A percentile compares a stretch with the other conserved stretches of the same genome.
Evolutionary conservation across 2,113 vertebrate species (phyloP).

Genomic region (Phoxinus phoxinus): DNA sequence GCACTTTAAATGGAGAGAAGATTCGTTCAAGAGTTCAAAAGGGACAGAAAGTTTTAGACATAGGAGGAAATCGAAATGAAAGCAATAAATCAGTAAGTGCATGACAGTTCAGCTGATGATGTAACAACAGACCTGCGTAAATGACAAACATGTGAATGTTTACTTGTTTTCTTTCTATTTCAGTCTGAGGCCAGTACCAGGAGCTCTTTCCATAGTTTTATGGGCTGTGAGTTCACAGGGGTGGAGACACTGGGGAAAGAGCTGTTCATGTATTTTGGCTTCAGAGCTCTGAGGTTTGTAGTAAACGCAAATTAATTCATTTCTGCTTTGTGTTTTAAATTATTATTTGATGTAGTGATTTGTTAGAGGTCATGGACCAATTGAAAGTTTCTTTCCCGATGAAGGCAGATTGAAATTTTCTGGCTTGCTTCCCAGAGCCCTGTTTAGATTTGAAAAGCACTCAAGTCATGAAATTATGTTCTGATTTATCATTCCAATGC

Average conservation of each 20-base stretch:
- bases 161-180: neutral
- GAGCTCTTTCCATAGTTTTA: conserved; percentile 62
- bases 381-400: neutral
- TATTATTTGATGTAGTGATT: neutral
- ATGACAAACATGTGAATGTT: neutral
- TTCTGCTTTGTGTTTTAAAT: neutral
- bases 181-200: conserved; percentile 53
- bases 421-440: conserved; percentile 21
- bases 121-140: neutral
- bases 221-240: conserved; percentile 77
- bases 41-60: conserved; percentile 77
- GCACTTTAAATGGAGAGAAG: conserved; percentile 82
- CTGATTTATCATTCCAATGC: neutral
- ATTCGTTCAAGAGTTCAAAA: conserved; percentile 76
- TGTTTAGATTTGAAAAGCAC: conserved; percentile 1
- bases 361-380: neutral
- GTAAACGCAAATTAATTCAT: neutral
- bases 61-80: conserved; percentile 69
- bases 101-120: neutral
- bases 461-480: neutral
- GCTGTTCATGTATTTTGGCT: conserved; percentile 90
- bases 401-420: neutral
- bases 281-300: conserved; percentile 84
- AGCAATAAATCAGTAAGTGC: conserved; percentile 46
- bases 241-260: conserved; percentile 92